phyloP scores from a whole-genome alignment of 2,113 vertebrate species.

The Danio rerio region DNA sequence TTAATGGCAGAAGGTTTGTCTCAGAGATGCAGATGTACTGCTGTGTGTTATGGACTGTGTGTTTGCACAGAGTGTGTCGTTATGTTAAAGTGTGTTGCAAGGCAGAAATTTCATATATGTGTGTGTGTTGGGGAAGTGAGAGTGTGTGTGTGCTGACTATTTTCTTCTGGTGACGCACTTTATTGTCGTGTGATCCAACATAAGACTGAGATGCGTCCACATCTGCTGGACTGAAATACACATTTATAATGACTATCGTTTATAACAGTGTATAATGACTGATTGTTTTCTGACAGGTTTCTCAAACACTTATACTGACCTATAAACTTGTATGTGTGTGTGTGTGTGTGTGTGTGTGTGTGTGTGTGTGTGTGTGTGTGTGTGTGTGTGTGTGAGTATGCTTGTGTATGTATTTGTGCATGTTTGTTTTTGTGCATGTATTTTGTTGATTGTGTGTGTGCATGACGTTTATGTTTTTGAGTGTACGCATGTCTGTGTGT shows the following conservation, averaged over 20 bases:
- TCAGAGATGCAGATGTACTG: too few species aligned
- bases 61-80: neutral
- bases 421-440: too few species aligned
- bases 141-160: neutral
- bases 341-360: neutral
- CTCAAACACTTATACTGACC: neutral
- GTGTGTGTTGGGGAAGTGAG: slow-evolving; percentile 11
- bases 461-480: too few species aligned
- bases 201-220: neutral
- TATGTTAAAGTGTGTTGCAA: neutral
- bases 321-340: neutral
- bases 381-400: too few species aligned
- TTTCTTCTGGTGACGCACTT: neutral
- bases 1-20: too few species aligned
- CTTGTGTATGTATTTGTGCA: too few species aligned
- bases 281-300: neutral
- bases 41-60: neutral
- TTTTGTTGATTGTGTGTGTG: too few species aligned
- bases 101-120: neutral
- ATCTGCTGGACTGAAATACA: neutral
- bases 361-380: too few species aligned
- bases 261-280: neutral
- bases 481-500: neutral
- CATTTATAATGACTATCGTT: neutral
- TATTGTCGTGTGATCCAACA: neutral